A percentile compares a stretch with the other conserved stretches of the same genome.
Conservation (phyloP, 2,113 vertebrate genomes). For the Entelurus aequoreus region DNA sequence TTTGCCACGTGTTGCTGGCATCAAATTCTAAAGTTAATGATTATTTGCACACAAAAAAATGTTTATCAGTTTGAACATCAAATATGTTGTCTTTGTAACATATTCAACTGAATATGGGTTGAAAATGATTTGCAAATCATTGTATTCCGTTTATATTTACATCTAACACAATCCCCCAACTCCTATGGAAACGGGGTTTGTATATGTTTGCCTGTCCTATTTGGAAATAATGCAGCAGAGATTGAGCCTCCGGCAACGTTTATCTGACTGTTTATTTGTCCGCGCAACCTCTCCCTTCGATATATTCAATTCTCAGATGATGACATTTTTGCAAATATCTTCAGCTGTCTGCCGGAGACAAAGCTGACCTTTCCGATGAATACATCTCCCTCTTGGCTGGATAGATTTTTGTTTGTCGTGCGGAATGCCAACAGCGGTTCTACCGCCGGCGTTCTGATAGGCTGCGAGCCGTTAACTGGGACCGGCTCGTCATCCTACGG, state of each 20-base stretch:
- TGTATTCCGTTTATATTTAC: too few species aligned
- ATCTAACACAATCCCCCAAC: too few species aligned
- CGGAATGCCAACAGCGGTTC: slow-evolving; percentile 16
- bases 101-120: too few species aligned
- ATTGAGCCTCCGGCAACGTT: not conserved
- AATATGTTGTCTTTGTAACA: too few species aligned
- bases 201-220: not conserved
- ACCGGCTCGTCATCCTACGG: slow-evolving; percentile 25
- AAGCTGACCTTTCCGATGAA: slow-evolving; percentile 42
- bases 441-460: slow-evolving; percentile 30
- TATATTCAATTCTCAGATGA: slow-evolving; percentile 20
- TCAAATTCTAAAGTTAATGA: too few species aligned
- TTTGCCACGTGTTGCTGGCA: too few species aligned
- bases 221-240: slow-evolving; percentile 2
- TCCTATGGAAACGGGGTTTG: too few species aligned
- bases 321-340: slow-evolving; percentile 35
- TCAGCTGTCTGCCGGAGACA: slow-evolving; percentile 18
- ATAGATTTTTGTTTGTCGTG: slow-evolving; percentile 29
- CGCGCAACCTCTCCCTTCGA: not conserved
- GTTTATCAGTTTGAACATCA: too few species aligned
- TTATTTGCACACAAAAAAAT: too few species aligned
- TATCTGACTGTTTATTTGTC: slow-evolving; percentile 1
- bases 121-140: too few species aligned
- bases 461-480: slow-evolving; percentile 17
- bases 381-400: slow-evolving; percentile 24